phyloP scores from a whole-genome alignment of 2,888 invertebrate genomes.

The Apeira syringaria region DNA sequence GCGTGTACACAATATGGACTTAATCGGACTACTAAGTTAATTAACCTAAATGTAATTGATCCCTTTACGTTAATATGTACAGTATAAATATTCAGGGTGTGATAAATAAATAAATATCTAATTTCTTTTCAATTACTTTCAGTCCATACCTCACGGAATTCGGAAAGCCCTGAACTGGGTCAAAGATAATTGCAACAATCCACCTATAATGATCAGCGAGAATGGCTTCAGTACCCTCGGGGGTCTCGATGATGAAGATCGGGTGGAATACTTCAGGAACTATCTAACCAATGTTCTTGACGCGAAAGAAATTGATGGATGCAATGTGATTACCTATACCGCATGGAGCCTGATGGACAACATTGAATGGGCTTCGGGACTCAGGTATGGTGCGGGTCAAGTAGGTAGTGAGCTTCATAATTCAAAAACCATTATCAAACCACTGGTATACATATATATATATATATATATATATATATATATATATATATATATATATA shows the following conservation, averaged over 20 bases:
- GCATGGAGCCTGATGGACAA: slow-evolving; percentile 73
- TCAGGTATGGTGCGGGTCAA: too few relatives aligned
- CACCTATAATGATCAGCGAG: slow-evolving; percentile 82
- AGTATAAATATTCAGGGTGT: too few relatives aligned
- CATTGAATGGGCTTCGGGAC: slow-evolving; percentile 63
- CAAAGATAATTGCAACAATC: slow-evolving; percentile 78
- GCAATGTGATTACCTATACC: slow-evolving; percentile 54
- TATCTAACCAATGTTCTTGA: slow-evolving; percentile 56
- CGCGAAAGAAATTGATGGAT: slow-evolving; percentile 53
- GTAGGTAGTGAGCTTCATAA: too few relatives aligned
- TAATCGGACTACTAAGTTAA: too few relatives aligned
- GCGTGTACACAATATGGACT: too few relatives aligned
- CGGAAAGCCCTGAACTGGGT: slow-evolving; percentile 81
- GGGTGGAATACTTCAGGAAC: slow-evolving; percentile 59
- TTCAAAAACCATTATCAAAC: too few relatives aligned
- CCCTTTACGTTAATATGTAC: too few relatives aligned
- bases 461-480: too few relatives aligned
- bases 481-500: too few relatives aligned
- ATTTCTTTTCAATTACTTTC: slow-evolving; percentile 10
- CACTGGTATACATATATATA: too few relatives aligned
- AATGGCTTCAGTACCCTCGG: slow-evolving; percentile 81
- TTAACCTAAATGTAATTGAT: too few relatives aligned
- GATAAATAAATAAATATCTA: too few relatives aligned
- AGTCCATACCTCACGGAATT: slow-evolving; percentile 75
- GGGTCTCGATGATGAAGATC: slow-evolving; percentile 54